Evolutionary conservation across 2,113 vertebrate species (phyloP), one percentile per base, ranked within the genome.

Genomic region (Hylia prasina): DNA sequence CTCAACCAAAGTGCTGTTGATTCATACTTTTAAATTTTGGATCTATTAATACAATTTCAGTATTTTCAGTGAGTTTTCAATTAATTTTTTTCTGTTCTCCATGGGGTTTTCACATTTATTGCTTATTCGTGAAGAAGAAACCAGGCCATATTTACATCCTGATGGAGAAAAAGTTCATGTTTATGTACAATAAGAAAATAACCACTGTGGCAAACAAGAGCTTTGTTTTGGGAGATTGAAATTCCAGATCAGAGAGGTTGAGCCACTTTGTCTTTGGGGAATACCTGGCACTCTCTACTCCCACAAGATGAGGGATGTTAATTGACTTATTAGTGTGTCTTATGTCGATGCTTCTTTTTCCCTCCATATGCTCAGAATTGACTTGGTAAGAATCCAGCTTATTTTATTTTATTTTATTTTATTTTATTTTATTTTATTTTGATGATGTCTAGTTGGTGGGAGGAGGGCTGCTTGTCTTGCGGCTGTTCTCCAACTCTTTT

Each of bases 311-410:
- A 68, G 35, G 9, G 30, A 15, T n/a, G 5, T 48, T 57, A 28
- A 57, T n/a, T 66, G 19, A n/a, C 2, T 35, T 70, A 3, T 57
- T 57, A 47, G 7, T 21, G 28, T 51, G 8, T 64, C 28, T 57
- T 44, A 30, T 16, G 4, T 15, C 68, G 39, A 1, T 42, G 8
- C 5, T 56, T 20, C 39, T 66, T 76, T 58, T 84, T 14, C 9
- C 12, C 15, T 57, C 7, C 11, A 12, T 60, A 19, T 0, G 0
- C 8, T n/a, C 15, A 56, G 11, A 42, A 37, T 65, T 53, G 17
- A 21, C 9, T 35, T 84, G 25, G 22, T 40, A 37, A 60, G 44
- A 69, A 77, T 69, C 10, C 30, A 60, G 7, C 0, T 47, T 24
- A 33, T 56, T 53, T 53, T 54, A 31, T 54, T 19, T 54, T 33